Evolutionary conservation across 2,797 vertebrate genomes (phyloP).

Genomic region (Myotis myotis): DNA sequence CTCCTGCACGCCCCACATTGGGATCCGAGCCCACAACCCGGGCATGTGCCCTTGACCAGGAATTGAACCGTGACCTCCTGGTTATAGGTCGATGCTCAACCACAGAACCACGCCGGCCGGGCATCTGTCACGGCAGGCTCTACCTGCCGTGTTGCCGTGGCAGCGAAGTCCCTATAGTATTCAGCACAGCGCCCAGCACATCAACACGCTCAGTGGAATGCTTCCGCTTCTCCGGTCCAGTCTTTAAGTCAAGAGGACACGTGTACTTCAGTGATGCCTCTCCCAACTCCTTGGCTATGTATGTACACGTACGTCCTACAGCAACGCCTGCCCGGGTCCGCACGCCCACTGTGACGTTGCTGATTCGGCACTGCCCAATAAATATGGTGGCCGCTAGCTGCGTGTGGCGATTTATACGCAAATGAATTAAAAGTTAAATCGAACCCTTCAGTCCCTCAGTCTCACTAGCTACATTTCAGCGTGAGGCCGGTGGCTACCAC

Average conservation of each 20-base stretch:
- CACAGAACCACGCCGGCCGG: too few relatives aligned
- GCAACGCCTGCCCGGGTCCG: not conserved
- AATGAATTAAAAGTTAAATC: not conserved
- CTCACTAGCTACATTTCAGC: not conserved
- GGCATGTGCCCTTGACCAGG: too few relatives aligned
- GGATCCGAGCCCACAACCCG: too few relatives aligned
- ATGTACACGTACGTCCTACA: too few relatives aligned
- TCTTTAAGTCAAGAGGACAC: not conserved
- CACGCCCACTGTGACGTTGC: not conserved
- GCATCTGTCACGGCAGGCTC: not conserved
- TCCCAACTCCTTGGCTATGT: not conserved
- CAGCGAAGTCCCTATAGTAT: rapidly evolving
- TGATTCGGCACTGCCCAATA: not conserved
- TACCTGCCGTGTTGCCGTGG: not conserved
- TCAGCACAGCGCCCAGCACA: not conserved
- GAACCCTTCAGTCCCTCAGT: not conserved
- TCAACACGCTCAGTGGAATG: rapidly evolving
- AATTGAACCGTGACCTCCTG: too few relatives aligned
- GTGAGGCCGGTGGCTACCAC: not conserved
- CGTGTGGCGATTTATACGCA: not conserved
- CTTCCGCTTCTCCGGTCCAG: not conserved
- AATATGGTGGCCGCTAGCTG: not conserved
- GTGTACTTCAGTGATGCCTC: rapidly evolving
- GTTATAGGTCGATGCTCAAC: too few relatives aligned
- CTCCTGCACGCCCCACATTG: too few relatives aligned